Evolutionary conservation across 2,888 invertebrate species (phyloP).

Genomic region (Amaurobius ferox): DNA sequence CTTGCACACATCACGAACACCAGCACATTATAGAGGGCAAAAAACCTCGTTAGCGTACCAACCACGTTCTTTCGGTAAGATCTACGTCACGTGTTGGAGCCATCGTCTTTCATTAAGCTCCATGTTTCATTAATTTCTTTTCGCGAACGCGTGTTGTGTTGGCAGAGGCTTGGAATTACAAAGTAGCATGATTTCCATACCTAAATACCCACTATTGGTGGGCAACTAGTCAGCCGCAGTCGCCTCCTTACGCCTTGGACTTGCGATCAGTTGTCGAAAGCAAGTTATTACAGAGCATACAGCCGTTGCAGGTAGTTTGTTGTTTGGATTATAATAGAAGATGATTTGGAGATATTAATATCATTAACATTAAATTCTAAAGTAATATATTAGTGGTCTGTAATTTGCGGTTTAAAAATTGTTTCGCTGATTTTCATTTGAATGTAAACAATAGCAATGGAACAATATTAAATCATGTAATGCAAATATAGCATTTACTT

Average conservation of each 20-base stretch:
- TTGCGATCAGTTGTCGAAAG: no score
- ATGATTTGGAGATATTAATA: no score
- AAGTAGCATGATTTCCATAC: slow-evolving; percentile 53
- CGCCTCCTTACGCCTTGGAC: not conserved
- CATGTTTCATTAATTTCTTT: slow-evolving; percentile 64
- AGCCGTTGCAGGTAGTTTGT: no score
- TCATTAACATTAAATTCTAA: no score
- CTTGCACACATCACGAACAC: not conserved
- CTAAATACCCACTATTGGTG: slow-evolving; percentile 43
- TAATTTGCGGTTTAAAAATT: no score
- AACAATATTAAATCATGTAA: no score
- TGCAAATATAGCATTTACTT: no score
- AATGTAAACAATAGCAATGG: no score
- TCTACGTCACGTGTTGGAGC: slow-evolving; percentile 35
- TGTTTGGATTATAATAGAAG: no score
- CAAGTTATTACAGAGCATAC: not conserved
- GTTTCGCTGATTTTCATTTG: no score
- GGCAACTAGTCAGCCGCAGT: slow-evolving; percentile 15
- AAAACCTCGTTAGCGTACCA: slow-evolving; percentile 9
- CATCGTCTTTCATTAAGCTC: slow-evolving; percentile 61
- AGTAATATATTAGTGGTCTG: no score
- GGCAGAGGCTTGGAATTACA: slow-evolving; percentile 43
- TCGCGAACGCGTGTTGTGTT: slow-evolving; percentile 27
- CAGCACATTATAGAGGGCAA: not conserved
- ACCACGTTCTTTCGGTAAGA: slow-evolving; percentile 6